Evolutionary conservation across 2,797 vertebrate genomes (phyloP).

Genomic region (Acanthurus leucopareius): DNA sequence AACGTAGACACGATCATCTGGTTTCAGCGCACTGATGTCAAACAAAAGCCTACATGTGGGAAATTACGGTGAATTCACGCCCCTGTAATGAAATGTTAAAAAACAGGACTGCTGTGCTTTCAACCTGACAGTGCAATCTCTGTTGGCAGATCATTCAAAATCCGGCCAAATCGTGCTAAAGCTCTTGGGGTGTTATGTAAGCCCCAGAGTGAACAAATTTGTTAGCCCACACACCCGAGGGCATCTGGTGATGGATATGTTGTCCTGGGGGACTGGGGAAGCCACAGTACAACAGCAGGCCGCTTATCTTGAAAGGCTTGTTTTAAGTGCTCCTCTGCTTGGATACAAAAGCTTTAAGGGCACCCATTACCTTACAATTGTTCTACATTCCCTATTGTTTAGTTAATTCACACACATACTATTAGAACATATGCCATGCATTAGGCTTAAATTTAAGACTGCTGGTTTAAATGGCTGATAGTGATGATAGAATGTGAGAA

Average conservation of each 20-base stretch:
- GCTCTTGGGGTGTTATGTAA: conserved; percentile 84
- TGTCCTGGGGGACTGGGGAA: conserved; percentile 79
- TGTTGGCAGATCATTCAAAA: conserved; percentile 70
- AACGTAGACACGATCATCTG: conserved; percentile 33
- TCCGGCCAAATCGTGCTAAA: conserved; percentile 68
- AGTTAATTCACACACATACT: conserved; percentile 66
- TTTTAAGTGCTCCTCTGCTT: conserved; percentile 83
- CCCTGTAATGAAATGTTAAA: conserved; percentile 55
- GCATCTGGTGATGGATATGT: conserved; percentile 87
- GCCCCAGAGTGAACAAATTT: conserved; percentile 84
- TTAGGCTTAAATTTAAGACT: conserved; percentile 42
- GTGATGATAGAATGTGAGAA: conserved; percentile 5
- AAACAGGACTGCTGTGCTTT: conserved; percentile 24
- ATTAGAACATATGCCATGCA: conserved; percentile 73
- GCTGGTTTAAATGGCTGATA: conserved; percentile 7
- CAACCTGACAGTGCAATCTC: conserved; percentile 51
- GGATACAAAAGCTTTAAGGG: conserved; percentile 85
- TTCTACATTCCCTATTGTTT: conserved; percentile 75
- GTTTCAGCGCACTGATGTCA: conserved; percentile 44
- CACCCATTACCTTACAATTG: conserved; percentile 82
- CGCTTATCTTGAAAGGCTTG: conserved; percentile 84
- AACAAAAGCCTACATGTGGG: conserved; percentile 47
- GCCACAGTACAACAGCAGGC: conserved; percentile 78
- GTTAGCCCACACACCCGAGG: conserved; percentile 83
- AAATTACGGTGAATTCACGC: conserved; percentile 48